phyloP scores from a whole-genome alignment of 2,888 invertebrate species.

The Zootermopsis nevadensis region DNA sequence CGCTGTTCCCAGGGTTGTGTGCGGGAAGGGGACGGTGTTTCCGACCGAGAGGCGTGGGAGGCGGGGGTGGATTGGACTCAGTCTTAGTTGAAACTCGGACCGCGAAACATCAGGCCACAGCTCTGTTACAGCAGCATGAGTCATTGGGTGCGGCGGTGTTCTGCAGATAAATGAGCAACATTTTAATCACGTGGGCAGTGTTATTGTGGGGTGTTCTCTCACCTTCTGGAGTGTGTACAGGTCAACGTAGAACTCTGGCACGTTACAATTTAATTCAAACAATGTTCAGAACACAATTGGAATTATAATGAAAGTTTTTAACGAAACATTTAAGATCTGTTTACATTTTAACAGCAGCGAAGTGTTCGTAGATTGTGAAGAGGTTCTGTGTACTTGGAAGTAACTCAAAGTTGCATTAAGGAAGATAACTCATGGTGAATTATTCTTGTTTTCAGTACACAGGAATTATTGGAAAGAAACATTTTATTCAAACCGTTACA shows the following conservation, averaged over 20 bases:
- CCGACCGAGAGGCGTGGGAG: neutral
- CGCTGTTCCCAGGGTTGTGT: neutral
- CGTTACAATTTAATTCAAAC: neutral
- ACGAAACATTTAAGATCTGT: no score
- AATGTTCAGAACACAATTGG: neutral
- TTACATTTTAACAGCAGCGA: no score
- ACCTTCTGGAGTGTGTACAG: neutral
- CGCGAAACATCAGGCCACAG: neutral
- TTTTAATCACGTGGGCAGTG: no score
- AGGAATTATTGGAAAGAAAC: no score
- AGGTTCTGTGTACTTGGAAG: no score
- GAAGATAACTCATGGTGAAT: no score
- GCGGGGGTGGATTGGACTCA: neutral
- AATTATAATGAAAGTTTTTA: no score
- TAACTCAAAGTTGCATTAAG: no score
- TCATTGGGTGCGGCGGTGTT: neutral
- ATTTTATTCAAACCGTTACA: no score
- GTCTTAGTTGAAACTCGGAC: slow-evolving; percentile 22
- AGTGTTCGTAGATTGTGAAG: no score
- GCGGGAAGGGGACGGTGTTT: neutral
- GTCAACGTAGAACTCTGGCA: neutral
- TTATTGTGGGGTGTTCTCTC: neutral
- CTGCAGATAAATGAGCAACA: no score
- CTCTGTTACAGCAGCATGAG: neutral
- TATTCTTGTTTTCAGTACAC: no score